These are phyloP conservation scores for Dysmachus trigonus DNA, from an alignment of 2,888 invertebrate genomes.

Conservation along the genomic window DNA sequence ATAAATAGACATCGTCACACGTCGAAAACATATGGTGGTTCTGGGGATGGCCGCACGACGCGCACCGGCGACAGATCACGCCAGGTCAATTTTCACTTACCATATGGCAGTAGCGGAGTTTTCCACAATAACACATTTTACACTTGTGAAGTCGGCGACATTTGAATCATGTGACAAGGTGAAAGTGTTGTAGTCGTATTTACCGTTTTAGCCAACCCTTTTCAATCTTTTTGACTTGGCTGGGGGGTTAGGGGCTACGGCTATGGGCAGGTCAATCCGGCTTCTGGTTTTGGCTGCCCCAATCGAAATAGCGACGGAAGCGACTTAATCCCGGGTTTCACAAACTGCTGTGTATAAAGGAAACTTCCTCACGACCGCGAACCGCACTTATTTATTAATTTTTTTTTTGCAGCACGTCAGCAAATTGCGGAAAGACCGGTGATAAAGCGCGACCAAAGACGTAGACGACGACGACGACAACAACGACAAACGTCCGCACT, in stretches of 20 bases:
- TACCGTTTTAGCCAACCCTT: neutral
- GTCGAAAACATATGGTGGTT: conserved; percentile 12
- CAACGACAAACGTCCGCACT: conserved; percentile 14
- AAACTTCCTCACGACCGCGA: neutral
- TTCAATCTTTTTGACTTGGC: neutral
- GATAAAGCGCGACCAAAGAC: neutral
- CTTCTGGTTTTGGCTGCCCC: neutral
- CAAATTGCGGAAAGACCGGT: conserved; percentile 1
- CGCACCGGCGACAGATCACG: neutral
- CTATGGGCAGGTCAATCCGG: neutral
- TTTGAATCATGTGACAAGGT: conserved; percentile 39
- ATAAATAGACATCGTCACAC: neutral
- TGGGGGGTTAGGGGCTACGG: neutral
- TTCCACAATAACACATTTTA: conserved; percentile 57
- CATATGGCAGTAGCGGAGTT: conserved; percentile 57
- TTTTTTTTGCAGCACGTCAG: neutral
- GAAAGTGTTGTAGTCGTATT: neutral
- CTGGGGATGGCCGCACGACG: neutral
- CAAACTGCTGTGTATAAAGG: neutral
- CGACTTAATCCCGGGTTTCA: neutral
- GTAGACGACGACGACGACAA: conserved; percentile 9
- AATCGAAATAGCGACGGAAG: neutral
- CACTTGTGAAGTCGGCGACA: conserved; percentile 42
- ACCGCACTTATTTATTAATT: neutral
- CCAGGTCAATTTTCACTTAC: conserved; percentile 50